Evolutionary conservation across 1,140 invertebrate genomes (phyloP).

Genomic region (Panagrolaimus sp.): DNA sequence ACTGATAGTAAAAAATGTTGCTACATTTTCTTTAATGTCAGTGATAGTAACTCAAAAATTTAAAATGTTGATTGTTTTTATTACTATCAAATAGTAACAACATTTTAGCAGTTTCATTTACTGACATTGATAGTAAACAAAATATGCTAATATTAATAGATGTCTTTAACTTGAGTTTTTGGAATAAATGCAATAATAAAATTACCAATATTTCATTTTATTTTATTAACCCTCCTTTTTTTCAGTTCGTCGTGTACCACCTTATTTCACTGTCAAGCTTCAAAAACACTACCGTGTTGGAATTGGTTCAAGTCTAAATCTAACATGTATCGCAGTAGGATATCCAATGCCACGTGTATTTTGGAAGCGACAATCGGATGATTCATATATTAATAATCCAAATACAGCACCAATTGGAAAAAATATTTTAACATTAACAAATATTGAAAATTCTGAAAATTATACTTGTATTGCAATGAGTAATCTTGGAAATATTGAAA

Average conservation of each 20-base stretch:
- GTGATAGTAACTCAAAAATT: too few species aligned
- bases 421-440: slow-evolving; percentile 76
- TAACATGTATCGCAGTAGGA: slow-evolving; percentile 90
- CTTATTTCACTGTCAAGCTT: slow-evolving; percentile 81
- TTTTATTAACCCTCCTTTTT: slow-evolving; percentile 48
- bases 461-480: slow-evolving; percentile 94
- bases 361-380: slow-evolving; percentile 60
- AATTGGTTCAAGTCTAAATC: slow-evolving; percentile 77
- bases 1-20: too few species aligned
- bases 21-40: too few species aligned
- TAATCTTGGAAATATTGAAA: slow-evolving; percentile 81
- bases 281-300: slow-evolving; percentile 76
- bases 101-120: too few species aligned
- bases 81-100: too few species aligned
- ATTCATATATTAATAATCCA: slow-evolving; percentile 35
- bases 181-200: too few species aligned
- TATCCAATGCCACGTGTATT: slow-evolving; percentile 94
- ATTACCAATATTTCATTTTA: slow-evolving; percentile 5
- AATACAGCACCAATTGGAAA: slow-evolving; percentile 60
- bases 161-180: too few species aligned
- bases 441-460: slow-evolving; percentile 84
- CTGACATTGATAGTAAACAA: too few species aligned
- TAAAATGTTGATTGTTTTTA: too few species aligned
- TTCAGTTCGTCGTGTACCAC: slow-evolving; percentile 84
- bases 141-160: too few species aligned